Evolutionary conservation across 2,888 invertebrate species (phyloP).

Genomic region (Mythimna ferrago): DNA sequence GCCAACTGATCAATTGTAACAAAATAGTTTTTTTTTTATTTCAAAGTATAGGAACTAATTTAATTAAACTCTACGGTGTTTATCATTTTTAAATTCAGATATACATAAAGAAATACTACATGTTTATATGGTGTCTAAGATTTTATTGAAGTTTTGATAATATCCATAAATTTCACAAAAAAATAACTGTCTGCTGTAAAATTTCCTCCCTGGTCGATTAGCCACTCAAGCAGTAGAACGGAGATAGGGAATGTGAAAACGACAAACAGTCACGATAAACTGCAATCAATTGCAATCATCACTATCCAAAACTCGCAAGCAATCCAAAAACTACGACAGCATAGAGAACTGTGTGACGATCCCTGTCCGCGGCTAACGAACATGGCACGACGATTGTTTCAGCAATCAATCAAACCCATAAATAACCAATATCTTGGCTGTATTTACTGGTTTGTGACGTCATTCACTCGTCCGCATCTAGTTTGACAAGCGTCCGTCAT

Average conservation of each 20-base stretch:
- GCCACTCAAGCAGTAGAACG: no score
- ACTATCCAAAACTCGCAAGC: slow-evolving; percentile 12
- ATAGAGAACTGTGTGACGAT: slow-evolving; percentile 41
- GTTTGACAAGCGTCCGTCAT: slow-evolving; percentile 62
- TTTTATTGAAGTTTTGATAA: no score
- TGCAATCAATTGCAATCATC: slow-evolving; percentile 4
- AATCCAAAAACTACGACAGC: not conserved
- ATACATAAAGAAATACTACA: no score
- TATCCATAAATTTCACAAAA: no score
- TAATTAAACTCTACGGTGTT: no score
- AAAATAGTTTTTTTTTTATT: no score
- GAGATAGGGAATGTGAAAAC: not conserved
- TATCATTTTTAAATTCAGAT: no score
- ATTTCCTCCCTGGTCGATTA: no score
- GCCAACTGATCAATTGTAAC: no score
- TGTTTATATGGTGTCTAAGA: no score
- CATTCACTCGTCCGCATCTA: slow-evolving; percentile 49
- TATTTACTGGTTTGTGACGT: slow-evolving; percentile 56
- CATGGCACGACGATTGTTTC: slow-evolving; percentile 51
- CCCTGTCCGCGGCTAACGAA: slow-evolving; percentile 41
- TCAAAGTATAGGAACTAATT: no score
- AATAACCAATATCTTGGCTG: slow-evolving; percentile 66
- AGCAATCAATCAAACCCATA: slow-evolving; percentile 65
- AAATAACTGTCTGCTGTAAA: no score
- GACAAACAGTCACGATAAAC: not conserved